Conservation (phyloP, 1,140 invertebrate genomes). For the Yoshiicerus persimilis region DNA sequence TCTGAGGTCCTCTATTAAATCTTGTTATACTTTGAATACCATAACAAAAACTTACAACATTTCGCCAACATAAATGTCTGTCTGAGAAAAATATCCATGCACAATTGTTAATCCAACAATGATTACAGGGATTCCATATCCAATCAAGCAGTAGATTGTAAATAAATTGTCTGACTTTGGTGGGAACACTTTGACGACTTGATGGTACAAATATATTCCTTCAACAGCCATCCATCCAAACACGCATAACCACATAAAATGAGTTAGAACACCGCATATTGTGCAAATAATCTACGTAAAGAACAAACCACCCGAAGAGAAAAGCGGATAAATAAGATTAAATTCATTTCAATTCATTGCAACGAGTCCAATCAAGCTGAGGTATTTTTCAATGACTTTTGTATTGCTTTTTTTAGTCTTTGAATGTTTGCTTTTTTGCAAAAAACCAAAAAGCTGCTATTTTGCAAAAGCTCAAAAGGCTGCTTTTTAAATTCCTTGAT, state of each 20-base stretch:
- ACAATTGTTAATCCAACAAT: conserved; percentile 54
- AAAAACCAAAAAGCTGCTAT: too few species aligned
- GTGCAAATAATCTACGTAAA: conserved; percentile 56
- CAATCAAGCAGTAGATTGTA: conserved; percentile 49
- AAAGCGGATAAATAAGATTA: too few species aligned
- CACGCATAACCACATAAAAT: conserved; percentile 63
- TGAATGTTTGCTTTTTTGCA: too few species aligned
- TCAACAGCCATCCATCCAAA: conserved; percentile 65
- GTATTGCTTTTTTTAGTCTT: too few species aligned
- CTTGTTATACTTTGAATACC: too few species aligned
- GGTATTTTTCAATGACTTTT: too few species aligned
- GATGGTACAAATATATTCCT: conserved; percentile 58
- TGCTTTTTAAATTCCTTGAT: too few species aligned
- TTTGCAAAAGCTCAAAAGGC: too few species aligned
- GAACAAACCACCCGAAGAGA: too few species aligned
- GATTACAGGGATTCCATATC: conserved; percentile 58
- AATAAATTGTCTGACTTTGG: conserved; percentile 9
- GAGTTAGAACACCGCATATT: conserved; percentile 61
- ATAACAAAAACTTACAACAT: conserved; percentile 37
- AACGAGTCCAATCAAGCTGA: too few species aligned
- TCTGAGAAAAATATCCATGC: not conserved
- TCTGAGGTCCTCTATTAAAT: too few species aligned
- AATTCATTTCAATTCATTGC: too few species aligned
- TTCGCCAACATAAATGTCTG: conserved; percentile 35
- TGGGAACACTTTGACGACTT: conserved; percentile 52